Conservation (phyloP, 1,140 invertebrate genomes). For the Trissolcus basalis region DNA sequence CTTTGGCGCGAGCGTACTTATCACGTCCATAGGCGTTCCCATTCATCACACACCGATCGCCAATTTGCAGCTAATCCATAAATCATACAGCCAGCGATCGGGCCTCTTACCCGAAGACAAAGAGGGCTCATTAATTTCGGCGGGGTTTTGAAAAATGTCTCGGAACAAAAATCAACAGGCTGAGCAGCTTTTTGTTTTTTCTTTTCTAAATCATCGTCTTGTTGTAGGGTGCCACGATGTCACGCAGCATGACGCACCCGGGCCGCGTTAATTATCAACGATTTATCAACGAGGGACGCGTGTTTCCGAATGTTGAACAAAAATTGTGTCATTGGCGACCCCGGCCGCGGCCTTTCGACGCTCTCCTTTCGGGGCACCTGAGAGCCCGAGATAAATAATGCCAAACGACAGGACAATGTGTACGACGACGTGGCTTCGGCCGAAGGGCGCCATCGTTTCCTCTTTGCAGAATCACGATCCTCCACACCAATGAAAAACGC, state of each 20-base stretch:
- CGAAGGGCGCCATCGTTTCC: conserved; percentile 50
- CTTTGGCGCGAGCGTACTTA: conserved; percentile 54
- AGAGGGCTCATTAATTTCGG: conserved; percentile 55
- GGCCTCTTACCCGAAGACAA: conserved; percentile 38
- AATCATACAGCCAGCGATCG: conserved; percentile 44
- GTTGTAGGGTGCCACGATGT: conserved; percentile 63
- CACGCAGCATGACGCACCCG: conserved; percentile 64
- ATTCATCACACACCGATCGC: conserved; percentile 55
- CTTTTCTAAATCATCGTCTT: conserved; percentile 54
- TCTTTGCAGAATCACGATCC: conserved; percentile 47
- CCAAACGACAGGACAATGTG: conserved; percentile 63
- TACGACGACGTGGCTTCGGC: conserved; percentile 43
- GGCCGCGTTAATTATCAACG: conserved; percentile 34
- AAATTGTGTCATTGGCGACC: conserved; percentile 18
- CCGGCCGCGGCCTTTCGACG: conserved; percentile 7
- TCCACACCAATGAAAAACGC: conserved; percentile 49
- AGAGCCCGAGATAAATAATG: conserved; percentile 58
- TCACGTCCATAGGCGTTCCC: conserved; percentile 49
- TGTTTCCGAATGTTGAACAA: conserved; percentile 13
- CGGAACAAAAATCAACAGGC: not conserved
- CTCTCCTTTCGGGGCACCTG: conserved; percentile 23
- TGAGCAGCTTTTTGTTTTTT: conserved; percentile 38
- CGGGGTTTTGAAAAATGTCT: conserved; percentile 1
- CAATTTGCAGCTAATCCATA: conserved; percentile 50
- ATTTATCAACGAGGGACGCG: conserved; percentile 55